Percentiles rank a stretch among this genome's conserved stretches.
phyloP scores from a whole-genome alignment of 30 jellyfish, hydroid and myxozoan genomes.

The Aurelia sp. region DNA sequence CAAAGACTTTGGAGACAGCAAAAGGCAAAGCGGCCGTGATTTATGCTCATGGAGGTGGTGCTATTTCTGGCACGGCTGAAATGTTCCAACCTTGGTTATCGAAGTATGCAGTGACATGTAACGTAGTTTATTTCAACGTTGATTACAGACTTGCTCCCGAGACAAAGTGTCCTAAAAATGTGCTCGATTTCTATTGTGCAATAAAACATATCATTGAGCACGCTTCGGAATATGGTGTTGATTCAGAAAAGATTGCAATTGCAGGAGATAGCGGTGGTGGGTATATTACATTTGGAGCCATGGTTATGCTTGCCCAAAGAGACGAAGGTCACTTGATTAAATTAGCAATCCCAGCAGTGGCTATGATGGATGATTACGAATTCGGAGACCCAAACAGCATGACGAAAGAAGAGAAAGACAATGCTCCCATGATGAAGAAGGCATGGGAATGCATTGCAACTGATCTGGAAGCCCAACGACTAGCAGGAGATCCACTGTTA shows the following conservation, averaged over 20 bases:
- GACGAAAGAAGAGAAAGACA: conserved; percentile 48
- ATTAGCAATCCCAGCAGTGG: conserved; percentile 27
- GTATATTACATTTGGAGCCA: conserved; percentile 33
- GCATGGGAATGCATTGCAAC: conserved; percentile 43
- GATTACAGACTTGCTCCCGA: conserved; percentile 67
- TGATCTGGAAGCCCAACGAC: conserved; percentile 41
- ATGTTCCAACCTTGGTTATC: conserved; percentile 30
- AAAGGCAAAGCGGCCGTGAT: conserved; percentile 50
- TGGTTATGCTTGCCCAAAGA: conserved; percentile 53
- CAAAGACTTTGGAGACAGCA: conserved; percentile 6
- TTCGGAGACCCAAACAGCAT: conserved; percentile 43
- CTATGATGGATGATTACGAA: conserved; percentile 43
- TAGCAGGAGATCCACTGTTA: conserved; percentile 40
- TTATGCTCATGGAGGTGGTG: conserved; percentile 63
- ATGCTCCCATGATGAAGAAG: background rate
- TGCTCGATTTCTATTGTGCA: conserved; percentile 48
- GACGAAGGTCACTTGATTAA: conserved; percentile 41
- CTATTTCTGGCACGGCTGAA: conserved; percentile 35
- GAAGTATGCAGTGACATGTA: background rate
- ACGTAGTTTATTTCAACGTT: conserved; percentile 36
- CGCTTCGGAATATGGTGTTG: conserved; percentile 44
- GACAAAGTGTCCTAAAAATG: conserved; percentile 65
- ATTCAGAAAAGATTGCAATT: conserved; percentile 45
- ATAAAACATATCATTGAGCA: conserved; percentile 36
- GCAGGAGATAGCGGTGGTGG: conserved; percentile 70